Evolutionary conservation across 2,113 vertebrate species (phyloP), one percentile per base, ranked within the genome.

Genomic region (Oostethus manadensis): DNA sequence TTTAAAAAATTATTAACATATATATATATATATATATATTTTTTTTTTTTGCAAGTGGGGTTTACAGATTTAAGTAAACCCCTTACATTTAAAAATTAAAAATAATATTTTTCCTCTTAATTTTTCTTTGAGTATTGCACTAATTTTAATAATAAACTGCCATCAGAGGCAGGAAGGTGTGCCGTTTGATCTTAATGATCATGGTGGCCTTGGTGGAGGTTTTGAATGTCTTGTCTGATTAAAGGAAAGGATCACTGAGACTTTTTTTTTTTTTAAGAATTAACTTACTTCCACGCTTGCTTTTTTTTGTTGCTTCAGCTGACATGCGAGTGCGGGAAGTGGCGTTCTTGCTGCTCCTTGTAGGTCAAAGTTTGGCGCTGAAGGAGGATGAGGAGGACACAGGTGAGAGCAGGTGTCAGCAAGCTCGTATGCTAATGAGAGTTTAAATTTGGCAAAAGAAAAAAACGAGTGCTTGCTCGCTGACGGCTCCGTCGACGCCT

Each of bases 361-460:
- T 79, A 1, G 45, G 69, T 1, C 50, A 59, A 53, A 66, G 44
- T 44, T 56, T 48, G 9, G 26, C 70, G 7, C 26, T 66, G 0
- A 65, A 76, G 6, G 80, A 87, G 9, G 64, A 77, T 3, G 53
- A 40, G 1, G 51, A 35, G 1, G 87, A 87, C 65, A 88, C 88
- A 82, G 88, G 90, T 89, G 62, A 89, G 87, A 76, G 17, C 21
- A 20, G 8, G 55, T 10, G 18, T 47, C 64, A 48, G 13, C 43
- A 45, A 51, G 23, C 8, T n/a, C 22, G 16, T 35, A 10, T n/a
- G 57, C 51, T 55, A 23, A 1, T 35, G 18, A 51, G 16, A 46
- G 43, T 5, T 13, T 4, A 2, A 18, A 55, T 17, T 16, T 51
- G 23, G 8, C 10, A 38, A 40, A 33, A 58, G 55, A 35, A 47